Percentiles rank a stretch among this genome's conserved stretches.
phyloP scores from a whole-genome alignment of 2,888 invertebrate species.

The Drosophila putrida region DNA sequence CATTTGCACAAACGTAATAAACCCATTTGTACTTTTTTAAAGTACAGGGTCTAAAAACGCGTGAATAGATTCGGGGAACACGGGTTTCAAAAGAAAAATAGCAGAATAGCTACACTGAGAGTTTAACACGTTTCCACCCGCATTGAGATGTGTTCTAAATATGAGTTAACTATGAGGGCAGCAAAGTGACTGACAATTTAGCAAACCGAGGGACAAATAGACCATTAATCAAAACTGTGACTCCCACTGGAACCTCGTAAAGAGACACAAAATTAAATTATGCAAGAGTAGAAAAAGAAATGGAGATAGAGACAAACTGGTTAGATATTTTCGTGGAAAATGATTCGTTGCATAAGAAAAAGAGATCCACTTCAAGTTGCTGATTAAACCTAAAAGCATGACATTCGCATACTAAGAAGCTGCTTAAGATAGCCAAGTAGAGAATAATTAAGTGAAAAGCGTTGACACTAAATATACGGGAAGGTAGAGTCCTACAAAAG shows the following conservation, averaged over 20 bases:
- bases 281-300: background rate
- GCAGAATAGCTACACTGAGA: no score
- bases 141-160: constrained; percentile 7
- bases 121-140: background rate
- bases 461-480: background rate
- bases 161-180: background rate
- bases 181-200: constrained; percentile 18
- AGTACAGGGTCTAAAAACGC: no score
- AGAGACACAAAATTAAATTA: constrained; percentile 1
- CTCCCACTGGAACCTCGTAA: background rate
- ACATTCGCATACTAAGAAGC: constrained; percentile 15
- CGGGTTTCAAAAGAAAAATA: background rate
- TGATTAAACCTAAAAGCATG: constrained; percentile 4
- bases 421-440: background rate
- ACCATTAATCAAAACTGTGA: constrained; percentile 5
- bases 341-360: background rate
- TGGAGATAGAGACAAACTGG: background rate
- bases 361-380: background rate
- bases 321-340: background rate
- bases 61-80: background rate
- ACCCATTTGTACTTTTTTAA: no score
- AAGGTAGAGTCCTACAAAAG: no score
- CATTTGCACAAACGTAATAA: no score
- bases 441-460: constrained; percentile 9
- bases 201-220: constrained; percentile 12